phyloP scores from a whole-genome alignment of 2,797 vertebrate species.

The Hippoglossus hippoglossus region DNA sequence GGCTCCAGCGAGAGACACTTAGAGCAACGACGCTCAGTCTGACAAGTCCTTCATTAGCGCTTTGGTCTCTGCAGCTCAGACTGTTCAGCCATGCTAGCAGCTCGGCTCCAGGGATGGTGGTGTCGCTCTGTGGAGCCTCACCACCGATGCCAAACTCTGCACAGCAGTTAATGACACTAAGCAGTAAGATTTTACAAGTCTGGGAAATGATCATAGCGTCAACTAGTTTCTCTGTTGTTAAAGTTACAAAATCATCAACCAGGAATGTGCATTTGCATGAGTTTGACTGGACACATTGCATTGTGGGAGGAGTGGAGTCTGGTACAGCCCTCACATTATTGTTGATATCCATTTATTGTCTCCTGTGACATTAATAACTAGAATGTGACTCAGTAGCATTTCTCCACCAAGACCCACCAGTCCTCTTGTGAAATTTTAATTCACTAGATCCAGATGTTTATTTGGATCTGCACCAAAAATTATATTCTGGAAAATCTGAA shows the following conservation, averaged over 20 bases:
- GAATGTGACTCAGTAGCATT: too few relatives aligned
- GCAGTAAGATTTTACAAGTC: too few relatives aligned
- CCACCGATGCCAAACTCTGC: background rate
- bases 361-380: too few relatives aligned
- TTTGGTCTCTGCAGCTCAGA: background rate
- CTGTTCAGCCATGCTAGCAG: background rate
- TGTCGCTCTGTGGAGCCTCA: background rate
- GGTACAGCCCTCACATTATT: background rate
- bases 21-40: conserved; percentile 24
- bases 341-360: too few relatives aligned
- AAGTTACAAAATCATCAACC: too few relatives aligned
- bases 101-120: background rate
- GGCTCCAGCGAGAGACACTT: conserved; percentile 13
- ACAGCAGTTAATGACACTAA: background rate
- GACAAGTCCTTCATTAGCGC: conserved; percentile 20
- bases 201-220: too few relatives aligned
- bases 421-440: too few relatives aligned
- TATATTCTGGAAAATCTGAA: too few relatives aligned
- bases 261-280: background rate
- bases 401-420: too few relatives aligned
- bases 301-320: background rate
- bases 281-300: background rate
- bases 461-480: too few relatives aligned
- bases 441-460: too few relatives aligned
- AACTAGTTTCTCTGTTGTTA: too few relatives aligned